Evolutionary conservation across 2,113 vertebrate genomes (phyloP).

Genomic region (Odocoileus virginianus): DNA sequence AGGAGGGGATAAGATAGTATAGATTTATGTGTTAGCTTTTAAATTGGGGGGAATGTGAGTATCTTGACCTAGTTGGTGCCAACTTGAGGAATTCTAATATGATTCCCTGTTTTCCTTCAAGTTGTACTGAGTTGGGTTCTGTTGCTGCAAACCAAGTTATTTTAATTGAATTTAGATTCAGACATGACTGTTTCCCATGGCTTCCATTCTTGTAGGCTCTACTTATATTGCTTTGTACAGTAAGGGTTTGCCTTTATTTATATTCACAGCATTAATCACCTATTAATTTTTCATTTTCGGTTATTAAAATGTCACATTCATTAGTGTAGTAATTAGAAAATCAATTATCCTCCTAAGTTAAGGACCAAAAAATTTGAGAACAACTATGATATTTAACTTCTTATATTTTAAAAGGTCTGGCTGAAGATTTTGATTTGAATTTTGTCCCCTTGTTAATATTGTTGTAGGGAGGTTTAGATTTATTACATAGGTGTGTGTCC

Average conservation of each 20-base stretch:
- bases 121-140: background rate
- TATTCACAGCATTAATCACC: background rate
- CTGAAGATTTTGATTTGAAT: background rate
- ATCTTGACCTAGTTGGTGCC: background rate
- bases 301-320: background rate
- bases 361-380: background rate
- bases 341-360: background rate
- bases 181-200: background rate
- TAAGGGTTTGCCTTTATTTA: background rate
- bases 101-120: background rate
- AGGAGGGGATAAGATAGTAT: background rate
- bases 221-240: background rate
- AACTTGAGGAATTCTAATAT: background rate
- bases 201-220: background rate
- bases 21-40: background rate
- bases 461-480: background rate
- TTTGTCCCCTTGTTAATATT: background rate
- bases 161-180: constrained; percentile 4
- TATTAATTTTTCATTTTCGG: background rate
- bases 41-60: background rate
- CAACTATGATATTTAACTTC: background rate
- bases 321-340: background rate
- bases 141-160: background rate
- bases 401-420: background rate
- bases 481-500: background rate